phyloP scores from a whole-genome alignment of 2,797 vertebrate species.

The Chaetophractus vellerosus region DNA sequence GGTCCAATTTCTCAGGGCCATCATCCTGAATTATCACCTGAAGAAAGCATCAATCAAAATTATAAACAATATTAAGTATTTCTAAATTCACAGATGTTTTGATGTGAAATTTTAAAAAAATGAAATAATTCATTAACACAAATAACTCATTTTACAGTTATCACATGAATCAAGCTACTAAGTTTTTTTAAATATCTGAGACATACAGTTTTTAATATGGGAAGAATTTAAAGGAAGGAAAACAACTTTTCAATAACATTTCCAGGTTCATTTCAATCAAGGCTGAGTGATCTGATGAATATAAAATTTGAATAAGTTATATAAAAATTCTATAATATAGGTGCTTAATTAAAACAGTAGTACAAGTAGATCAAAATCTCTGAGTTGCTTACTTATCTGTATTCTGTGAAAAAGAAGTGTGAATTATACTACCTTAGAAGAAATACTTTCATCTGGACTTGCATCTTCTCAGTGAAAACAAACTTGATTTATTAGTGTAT shows the following conservation, averaged over 20 bases:
- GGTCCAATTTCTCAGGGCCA: conserved; percentile 93
- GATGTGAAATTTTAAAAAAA: conserved; percentile 47
- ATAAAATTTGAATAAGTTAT: conserved; percentile 16
- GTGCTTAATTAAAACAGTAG: conserved; percentile 48
- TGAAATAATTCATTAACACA: conserved; percentile 34
- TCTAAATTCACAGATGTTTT: conserved; percentile 61
- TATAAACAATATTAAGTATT: conserved; percentile 58
- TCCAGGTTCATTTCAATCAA: conserved; percentile 64
- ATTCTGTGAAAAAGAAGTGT: conserved; percentile 34
- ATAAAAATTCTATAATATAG: conserved; percentile 38
- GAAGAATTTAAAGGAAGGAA: conserved; percentile 62
- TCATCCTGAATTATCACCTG: conserved; percentile 85
- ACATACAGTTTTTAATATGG: conserved; percentile 31
- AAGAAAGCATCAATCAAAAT: conserved; percentile 45
- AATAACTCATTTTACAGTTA: conserved; percentile 29
- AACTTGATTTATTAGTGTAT: conserved; percentile 19
- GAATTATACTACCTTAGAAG: conserved; percentile 42
- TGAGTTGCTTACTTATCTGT: conserved; percentile 36
- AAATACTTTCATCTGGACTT: conserved; percentile 56
- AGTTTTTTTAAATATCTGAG: not conserved
- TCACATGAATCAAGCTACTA: conserved; percentile 31
- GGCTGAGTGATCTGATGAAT: conserved; percentile 41
- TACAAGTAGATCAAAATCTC: conserved; percentile 50
- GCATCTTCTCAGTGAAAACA: not conserved
- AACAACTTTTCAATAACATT: not conserved